These are phyloP conservation scores for Platichthys flesus DNA, from an alignment of 2,113 vertebrate genomes.

Conservation along the genomic window DNA sequence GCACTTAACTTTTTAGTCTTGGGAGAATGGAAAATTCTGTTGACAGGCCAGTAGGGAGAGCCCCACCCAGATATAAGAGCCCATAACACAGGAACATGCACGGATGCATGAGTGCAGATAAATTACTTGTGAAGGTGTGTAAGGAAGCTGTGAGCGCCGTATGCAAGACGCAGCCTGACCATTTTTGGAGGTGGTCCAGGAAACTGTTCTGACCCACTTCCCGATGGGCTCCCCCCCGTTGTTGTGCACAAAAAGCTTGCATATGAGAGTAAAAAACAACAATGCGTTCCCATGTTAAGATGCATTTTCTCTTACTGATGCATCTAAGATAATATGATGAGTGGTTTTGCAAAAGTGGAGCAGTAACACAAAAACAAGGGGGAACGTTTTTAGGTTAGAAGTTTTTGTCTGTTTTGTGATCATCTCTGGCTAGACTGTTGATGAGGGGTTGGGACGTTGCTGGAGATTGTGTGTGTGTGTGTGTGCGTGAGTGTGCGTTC, in stretches of 20 bases:
- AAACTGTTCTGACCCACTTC: slow-evolving; percentile 72
- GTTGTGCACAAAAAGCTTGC: slow-evolving; percentile 52
- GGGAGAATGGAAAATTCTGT: slow-evolving; percentile 58
- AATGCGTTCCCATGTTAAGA: background rate
- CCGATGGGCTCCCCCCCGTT: slow-evolving; percentile 43
- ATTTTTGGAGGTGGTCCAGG: slow-evolving; percentile 65
- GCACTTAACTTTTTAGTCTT: slow-evolving; percentile 35
- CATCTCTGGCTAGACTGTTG: slow-evolving; percentile 61
- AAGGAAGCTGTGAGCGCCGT: slow-evolving; percentile 30
- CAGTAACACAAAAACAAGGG: slow-evolving; percentile 49
- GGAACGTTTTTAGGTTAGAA: slow-evolving; percentile 34
- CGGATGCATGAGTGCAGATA: slow-evolving; percentile 5
- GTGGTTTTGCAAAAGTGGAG: slow-evolving; percentile 48
- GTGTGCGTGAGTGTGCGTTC: slow-evolving; percentile 5
- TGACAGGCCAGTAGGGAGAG: slow-evolving; percentile 51
- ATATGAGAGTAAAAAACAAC: slow-evolving; percentile 22
- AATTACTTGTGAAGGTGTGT: slow-evolving; percentile 3
- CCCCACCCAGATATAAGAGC: slow-evolving; percentile 64
- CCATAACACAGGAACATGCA: slow-evolving; percentile 14
- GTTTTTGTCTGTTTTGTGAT: slow-evolving; percentile 67
- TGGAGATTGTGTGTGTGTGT: slow-evolving; percentile 28
- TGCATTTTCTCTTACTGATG: background rate
- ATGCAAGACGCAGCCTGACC: slow-evolving; percentile 13
- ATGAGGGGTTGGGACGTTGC: slow-evolving; percentile 52
- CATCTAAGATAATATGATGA: background rate